These are phyloP conservation scores for Wasmannia auropunctata DNA, from an alignment of 1,140 invertebrate species.

Conservation along the genomic window DNA sequence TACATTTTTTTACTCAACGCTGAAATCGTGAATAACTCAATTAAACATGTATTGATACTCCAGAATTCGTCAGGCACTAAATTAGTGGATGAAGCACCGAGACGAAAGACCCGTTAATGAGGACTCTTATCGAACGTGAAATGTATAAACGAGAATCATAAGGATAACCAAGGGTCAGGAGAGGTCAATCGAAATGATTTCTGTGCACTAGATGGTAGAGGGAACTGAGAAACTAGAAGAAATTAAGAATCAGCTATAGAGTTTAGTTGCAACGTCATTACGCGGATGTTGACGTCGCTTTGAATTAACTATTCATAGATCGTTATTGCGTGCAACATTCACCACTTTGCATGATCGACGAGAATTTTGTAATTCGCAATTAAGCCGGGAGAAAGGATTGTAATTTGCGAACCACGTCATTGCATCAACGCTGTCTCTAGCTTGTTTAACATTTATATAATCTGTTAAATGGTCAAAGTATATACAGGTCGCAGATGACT, in stretches of 20 bases:
- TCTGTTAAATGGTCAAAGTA: constrained; percentile 3
- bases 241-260: constrained; percentile 2
- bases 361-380: constrained; percentile 55
- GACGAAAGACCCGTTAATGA: constrained; percentile 28
- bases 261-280: constrained; percentile 44
- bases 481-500: neutral
- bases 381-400: constrained; percentile 47
- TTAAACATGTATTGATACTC: neutral
- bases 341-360: constrained; percentile 47
- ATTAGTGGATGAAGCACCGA: constrained; percentile 3
- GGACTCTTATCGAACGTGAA: neutral
- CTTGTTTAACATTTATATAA: constrained; percentile 46
- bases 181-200: constrained; percentile 22
- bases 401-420: constrained; percentile 34
- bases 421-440: neutral
- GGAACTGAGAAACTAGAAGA: neutral
- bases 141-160: neutral
- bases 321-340: constrained; percentile 38
- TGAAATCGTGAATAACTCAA: neutral
- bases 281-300: constrained; percentile 36
- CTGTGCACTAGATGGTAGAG: neutral
- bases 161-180: neutral
- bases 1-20: neutral
- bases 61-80: neutral
- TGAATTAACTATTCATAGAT: constrained; percentile 52